These are phyloP conservation scores for Siderastrea radians DNA, from an alignment of 92 coral and sea anemone genomes.

Conservation along the genomic window DNA sequence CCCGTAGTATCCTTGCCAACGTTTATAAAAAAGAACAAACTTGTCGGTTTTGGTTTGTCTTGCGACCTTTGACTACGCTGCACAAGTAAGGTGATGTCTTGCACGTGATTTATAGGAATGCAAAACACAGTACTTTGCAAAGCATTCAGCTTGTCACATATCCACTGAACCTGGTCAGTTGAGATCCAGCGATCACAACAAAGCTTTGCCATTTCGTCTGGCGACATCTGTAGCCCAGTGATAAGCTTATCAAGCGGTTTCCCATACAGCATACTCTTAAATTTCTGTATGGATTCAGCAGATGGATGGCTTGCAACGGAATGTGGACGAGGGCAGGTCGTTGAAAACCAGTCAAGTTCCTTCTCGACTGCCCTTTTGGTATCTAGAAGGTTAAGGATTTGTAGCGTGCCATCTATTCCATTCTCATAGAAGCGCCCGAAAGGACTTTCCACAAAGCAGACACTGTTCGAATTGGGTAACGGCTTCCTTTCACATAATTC, in stretches of 20 bases:
- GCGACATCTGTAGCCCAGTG: constrained; percentile 39
- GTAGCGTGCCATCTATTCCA: too few species aligned
- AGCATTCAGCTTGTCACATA: constrained; percentile 38
- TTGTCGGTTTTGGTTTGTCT: constrained; percentile 14
- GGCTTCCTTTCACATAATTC: too few species aligned
- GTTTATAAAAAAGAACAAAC: constrained; percentile 31
- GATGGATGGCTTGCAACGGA: constrained; percentile 51
- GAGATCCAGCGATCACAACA: constrained; percentile 59
- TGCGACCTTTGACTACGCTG: neutral
- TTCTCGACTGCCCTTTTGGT: constrained; percentile 41
- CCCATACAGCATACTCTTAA: constrained; percentile 53
- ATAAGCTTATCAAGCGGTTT: constrained; percentile 44
- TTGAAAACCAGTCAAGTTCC: constrained; percentile 57
- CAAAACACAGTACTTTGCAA: constrained; percentile 47
- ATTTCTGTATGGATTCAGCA: constrained; percentile 39
- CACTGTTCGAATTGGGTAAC: too few species aligned
- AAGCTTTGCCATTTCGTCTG: constrained; percentile 42
- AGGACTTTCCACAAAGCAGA: too few species aligned
- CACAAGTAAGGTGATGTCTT: constrained; percentile 1
- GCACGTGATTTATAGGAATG: constrained; percentile 30
- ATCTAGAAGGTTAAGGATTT: neutral
- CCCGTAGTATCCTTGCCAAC: constrained; percentile 33
- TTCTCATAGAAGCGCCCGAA: too few species aligned
- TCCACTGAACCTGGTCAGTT: constrained; percentile 50
- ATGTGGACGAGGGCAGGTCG: constrained; percentile 29